These are phyloP conservation scores for Zaprionus lineosus DNA, from an alignment of 2,888 invertebrate genomes.

Conservation along the genomic window DNA sequence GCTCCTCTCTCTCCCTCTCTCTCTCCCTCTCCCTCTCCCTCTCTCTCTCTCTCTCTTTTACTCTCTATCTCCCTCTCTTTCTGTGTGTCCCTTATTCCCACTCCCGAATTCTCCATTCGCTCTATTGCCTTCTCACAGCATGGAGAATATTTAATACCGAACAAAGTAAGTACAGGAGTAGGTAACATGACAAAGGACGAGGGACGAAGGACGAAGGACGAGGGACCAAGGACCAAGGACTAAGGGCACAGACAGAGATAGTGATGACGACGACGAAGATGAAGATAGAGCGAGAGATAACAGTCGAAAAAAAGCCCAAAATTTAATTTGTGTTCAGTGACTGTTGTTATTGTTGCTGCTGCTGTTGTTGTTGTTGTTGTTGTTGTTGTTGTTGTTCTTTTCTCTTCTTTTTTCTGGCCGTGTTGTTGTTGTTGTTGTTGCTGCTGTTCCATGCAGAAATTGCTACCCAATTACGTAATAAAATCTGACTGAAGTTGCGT, in stretches of 20 bases:
- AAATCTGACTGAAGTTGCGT: constrained; percentile 75
- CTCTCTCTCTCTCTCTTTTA: not conserved
- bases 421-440: constrained; percentile 32
- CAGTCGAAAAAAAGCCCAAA: constrained; percentile 50
- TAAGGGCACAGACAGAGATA: not conserved
- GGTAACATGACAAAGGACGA: not conserved
- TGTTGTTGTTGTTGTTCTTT: constrained; percentile 34
- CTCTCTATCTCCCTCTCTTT: not conserved
- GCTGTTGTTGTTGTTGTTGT: constrained; percentile 26
- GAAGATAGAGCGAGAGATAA: not conserved
- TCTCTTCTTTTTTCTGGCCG: constrained; percentile 7
- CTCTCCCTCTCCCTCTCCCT: not conserved
- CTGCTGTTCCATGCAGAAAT: constrained; percentile 64
- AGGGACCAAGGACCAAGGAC: too few species aligned
- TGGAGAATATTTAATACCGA: not conserved
- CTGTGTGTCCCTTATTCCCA: too few species aligned
- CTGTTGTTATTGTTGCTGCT: constrained; percentile 26
- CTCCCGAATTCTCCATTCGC: too few species aligned
- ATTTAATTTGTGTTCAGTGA: constrained; percentile 73
- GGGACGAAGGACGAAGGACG: too few species aligned
- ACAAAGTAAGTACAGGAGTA: too few species aligned
- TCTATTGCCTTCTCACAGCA: not conserved
- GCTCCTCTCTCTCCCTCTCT: constrained; percentile 10
- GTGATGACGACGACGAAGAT: constrained; percentile 4
- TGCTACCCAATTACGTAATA: constrained; percentile 78